Percentiles rank a stretch among this genome's conserved stretches.
Conservation (phyloP, 2,797 vertebrate species). For the Atherinosoma microstoma region DNA sequence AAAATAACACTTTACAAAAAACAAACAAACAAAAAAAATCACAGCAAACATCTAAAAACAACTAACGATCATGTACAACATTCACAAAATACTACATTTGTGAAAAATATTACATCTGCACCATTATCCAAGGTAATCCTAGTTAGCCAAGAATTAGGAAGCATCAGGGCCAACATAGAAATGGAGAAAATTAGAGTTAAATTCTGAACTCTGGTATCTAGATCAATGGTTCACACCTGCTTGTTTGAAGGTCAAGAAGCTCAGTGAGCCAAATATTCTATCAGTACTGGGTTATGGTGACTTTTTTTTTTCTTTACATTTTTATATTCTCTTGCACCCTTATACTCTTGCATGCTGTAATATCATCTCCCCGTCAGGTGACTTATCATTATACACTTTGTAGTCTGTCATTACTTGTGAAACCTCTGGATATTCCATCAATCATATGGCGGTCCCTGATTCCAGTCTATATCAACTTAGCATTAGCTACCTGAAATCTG, state of each 20-base stretch:
- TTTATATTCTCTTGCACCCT: no score
- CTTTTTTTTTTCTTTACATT: no score
- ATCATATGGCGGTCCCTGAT: neutral
- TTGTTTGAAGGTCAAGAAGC: neutral
- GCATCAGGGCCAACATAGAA: slow-evolving; percentile 42
- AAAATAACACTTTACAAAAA: neutral
- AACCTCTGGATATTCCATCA: neutral
- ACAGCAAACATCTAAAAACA: no score
- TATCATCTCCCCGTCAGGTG: no score
- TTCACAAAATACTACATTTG: neutral
- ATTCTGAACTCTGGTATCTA: neutral
- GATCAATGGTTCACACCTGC: neutral
- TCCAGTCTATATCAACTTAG: neutral
- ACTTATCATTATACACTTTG: no score
- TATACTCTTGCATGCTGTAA: no score
- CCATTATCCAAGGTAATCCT: slow-evolving; percentile 51
- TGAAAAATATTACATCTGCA: neutral
- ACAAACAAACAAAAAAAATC: neutral
- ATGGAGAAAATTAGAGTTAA: slow-evolving; percentile 45
- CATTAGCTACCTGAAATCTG: neutral
- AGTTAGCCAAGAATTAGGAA: slow-evolving; percentile 40
- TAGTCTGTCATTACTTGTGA: neutral
- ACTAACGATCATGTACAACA: no score
- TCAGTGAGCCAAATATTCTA: no score
- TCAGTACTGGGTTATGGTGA: no score